A percentile compares a stretch with the other conserved stretches of the same genome.
Evolutionary conservation across 2,113 vertebrate species (phyloP).

Genomic region (Cepphus grylle): DNA sequence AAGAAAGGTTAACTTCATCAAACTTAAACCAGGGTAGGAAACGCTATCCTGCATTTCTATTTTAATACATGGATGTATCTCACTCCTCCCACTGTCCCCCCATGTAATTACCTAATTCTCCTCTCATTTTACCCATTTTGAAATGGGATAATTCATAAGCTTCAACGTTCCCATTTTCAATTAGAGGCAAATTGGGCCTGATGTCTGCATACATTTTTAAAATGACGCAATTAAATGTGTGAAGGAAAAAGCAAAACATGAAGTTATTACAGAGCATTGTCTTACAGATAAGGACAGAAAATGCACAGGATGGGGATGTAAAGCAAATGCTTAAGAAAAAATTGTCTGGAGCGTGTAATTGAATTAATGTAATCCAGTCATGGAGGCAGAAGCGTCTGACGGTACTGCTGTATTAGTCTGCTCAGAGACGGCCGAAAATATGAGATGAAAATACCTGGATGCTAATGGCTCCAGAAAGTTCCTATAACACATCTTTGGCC

Average conservation of each 20-base stretch:
- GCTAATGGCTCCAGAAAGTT: background rate
- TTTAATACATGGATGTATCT: background rate
- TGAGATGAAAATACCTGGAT: background rate
- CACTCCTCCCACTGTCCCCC: background rate
- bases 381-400: background rate
- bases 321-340: background rate
- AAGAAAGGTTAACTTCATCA: background rate
- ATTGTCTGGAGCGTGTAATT: background rate
- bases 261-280: background rate
- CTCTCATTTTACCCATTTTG: background rate
- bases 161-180: background rate
- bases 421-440: conserved; percentile 1
- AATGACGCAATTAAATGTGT: background rate
- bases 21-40: background rate
- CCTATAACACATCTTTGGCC: background rate
- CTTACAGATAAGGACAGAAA: background rate
- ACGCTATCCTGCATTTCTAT: background rate
- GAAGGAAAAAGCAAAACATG: background rate
- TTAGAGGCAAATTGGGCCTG: background rate
- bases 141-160: background rate
- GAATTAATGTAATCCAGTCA: background rate
- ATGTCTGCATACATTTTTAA: background rate
- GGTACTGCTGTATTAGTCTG: background rate
- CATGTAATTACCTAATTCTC: background rate
- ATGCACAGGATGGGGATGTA: background rate